phyloP scores from a whole-genome alignment of 1,140 invertebrate genomes.

The Hyposmocoma kahamanoa region DNA sequence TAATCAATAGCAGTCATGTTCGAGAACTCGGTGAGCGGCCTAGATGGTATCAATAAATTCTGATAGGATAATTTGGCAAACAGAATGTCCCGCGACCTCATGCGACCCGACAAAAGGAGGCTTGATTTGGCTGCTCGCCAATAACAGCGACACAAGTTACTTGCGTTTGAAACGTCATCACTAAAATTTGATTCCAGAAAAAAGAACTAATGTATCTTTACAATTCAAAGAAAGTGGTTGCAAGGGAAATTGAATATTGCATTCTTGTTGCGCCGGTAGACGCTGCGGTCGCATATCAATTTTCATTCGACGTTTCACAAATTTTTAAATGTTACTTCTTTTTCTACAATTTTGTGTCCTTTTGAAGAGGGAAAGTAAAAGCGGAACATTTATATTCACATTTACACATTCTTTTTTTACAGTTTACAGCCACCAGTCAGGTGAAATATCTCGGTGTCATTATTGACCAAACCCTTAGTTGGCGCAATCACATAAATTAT shows the following conservation, averaged over 20 bases:
- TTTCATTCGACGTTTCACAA: neutral
- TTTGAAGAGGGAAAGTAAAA: too few relatives aligned
- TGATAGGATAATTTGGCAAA: conserved; percentile 26
- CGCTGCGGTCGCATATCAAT: neutral
- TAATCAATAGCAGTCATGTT: too few relatives aligned
- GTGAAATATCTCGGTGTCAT: too few relatives aligned
- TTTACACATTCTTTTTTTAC: too few relatives aligned
- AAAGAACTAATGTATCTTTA: neutral
- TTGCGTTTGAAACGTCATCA: neutral
- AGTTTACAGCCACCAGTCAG: too few relatives aligned
- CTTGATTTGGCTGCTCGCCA: conserved; percentile 34
- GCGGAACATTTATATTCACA: too few relatives aligned
- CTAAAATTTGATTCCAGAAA: neutral
- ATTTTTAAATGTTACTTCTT: neutral
- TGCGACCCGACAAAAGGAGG: conserved; percentile 17
- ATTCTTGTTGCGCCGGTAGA: neutral
- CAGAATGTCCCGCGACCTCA: conserved; percentile 8
- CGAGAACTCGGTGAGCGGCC: neutral
- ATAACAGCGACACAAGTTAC: conserved; percentile 31
- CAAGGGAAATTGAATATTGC: conserved; percentile 3
- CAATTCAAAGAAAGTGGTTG: neutral
- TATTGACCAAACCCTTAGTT: too few relatives aligned
- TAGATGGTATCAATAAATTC: conserved; percentile 15
- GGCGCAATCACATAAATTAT: too few relatives aligned
- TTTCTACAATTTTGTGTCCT: too few relatives aligned